These are phyloP conservation scores for Muscicapa adusta DNA, from an alignment of 2,113 vertebrate species.

Conservation along the genomic window DNA sequence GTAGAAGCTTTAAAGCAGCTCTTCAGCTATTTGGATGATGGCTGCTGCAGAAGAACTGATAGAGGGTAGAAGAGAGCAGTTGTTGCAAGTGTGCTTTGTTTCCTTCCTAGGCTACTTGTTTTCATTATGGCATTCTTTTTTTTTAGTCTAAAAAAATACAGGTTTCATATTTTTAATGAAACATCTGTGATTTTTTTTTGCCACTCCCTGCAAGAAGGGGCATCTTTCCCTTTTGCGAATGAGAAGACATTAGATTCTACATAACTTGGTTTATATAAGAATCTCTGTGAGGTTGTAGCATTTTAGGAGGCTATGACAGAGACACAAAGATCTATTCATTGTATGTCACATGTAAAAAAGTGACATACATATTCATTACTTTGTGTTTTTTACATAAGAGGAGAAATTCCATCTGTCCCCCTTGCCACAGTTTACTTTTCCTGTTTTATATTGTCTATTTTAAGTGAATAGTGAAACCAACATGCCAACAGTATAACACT, in stretches of 20 bases:
- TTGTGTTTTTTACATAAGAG: neutral
- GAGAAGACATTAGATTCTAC: neutral
- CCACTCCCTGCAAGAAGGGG: neutral
- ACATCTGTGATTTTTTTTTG: neutral
- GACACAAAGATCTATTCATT: neutral
- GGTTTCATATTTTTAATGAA: neutral
- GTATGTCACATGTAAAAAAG: neutral
- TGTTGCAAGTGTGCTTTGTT: neutral
- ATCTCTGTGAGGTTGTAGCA: neutral
- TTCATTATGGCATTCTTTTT: neutral
- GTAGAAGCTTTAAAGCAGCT: neutral
- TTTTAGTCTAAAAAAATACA: neutral
- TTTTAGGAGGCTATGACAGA: neutral
- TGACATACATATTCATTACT: neutral
- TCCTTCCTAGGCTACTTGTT: neutral
- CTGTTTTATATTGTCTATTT: constrained; percentile 2
- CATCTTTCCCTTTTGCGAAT: neutral
- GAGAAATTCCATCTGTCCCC: constrained; percentile 6
- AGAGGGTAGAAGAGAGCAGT: neutral
- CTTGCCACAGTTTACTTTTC: neutral
- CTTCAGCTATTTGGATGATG: neutral
- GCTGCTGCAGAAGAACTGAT: neutral
- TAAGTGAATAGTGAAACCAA: neutral
- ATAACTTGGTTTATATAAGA: neutral
- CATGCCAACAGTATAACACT: constrained; percentile 12